Evolutionary conservation across 2,888 invertebrate genomes (phyloP), one percentile per base, ranked within the genome.

Genomic region (Malthinus seriepunctatus): DNA sequence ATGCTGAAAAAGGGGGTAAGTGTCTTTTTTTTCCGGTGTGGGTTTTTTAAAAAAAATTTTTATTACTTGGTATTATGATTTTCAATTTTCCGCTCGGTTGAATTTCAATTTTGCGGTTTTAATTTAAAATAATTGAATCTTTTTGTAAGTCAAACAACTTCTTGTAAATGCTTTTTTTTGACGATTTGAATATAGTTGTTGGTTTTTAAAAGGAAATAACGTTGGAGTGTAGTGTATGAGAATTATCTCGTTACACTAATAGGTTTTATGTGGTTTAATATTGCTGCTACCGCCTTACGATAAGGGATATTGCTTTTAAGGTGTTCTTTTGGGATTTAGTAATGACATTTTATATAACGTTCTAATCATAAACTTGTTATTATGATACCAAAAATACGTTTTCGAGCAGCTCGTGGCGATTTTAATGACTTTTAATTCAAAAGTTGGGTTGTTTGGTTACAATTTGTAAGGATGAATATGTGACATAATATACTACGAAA

Each of bases 1-100:
- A 95, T 78, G 86, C 91, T 64, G 93, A 92, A 82, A 90, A 89
- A 78, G 89, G 90, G 83, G 91, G 92, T 93, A 76, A 87, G 88
- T 84, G 48, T 10, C 47, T 56, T 50, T 45, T 44, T 23, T 23
- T 23, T 23, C 23, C 3, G 23, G 23, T 23, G 23, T 23, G 23
- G 23, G 23, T 23, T 23, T 3, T 23, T 23, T 23, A 3, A 23
- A 23, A 23, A n/a, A 23, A 23, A 3, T 23, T 2, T 23, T 23
- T 23, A 5, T 23, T 23, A 23, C 23, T 2, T 23, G 23, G 2
- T 23, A 5, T 23, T 23, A 23, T 23, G 23, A 23, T 23, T 23
- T 23, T 23, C 23, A 23, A 23, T 23, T 23, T 23, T 23, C 23
- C 23, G 5, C 23, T 23, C 23, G 23, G 23, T 23, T 5, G 23